A percentile compares a stretch with the other conserved stretches of the same genome.
Evolutionary conservation across 2,888 invertebrate species (phyloP).

Genomic region (Aporophyla lueneburgensis): DNA sequence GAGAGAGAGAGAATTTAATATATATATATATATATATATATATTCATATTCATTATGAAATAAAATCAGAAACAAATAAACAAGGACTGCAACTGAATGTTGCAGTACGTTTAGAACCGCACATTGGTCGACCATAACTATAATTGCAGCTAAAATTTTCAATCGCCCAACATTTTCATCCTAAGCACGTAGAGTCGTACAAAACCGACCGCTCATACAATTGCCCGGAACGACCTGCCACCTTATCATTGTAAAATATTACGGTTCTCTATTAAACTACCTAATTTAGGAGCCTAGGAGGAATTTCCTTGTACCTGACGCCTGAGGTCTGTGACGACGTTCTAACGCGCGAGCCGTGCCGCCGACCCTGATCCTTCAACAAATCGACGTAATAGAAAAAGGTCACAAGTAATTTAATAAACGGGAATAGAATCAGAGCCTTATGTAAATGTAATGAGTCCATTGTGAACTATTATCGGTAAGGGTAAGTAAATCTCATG

Average conservation of each 20-base stretch:
- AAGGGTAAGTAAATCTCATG: no score
- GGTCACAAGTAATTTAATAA: conserved; percentile 60
- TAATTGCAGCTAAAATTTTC: conserved; percentile 6
- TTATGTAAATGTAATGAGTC: conserved; percentile 51
- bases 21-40: no score
- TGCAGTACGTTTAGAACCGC: background rate
- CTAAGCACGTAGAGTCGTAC: conserved; percentile 14
- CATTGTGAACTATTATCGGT: conserved; percentile 43
- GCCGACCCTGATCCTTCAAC: conserved; percentile 9
- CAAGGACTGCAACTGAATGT: background rate
- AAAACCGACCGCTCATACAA: conserved; percentile 5
- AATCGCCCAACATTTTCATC: conserved; percentile 3
- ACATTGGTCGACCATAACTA: background rate
- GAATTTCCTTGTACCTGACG: conserved; percentile 33
- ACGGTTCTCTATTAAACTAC: conserved; percentile 22
- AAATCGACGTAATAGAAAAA: conserved; percentile 56
- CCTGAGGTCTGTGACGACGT: conserved; percentile 20
- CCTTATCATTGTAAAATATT: conserved; percentile 34
- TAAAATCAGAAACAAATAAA: background rate
- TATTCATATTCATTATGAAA: no score
- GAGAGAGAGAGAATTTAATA: no score
- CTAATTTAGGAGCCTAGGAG: conserved; percentile 9
- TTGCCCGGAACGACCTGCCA: conserved; percentile 1
- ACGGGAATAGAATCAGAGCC: conserved; percentile 39
- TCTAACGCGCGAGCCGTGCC: conserved; percentile 17